Evolutionary conservation across 2,888 invertebrate species (phyloP), one percentile per base, ranked within the genome.

Genomic region (Exocentrus adspersus): DNA sequence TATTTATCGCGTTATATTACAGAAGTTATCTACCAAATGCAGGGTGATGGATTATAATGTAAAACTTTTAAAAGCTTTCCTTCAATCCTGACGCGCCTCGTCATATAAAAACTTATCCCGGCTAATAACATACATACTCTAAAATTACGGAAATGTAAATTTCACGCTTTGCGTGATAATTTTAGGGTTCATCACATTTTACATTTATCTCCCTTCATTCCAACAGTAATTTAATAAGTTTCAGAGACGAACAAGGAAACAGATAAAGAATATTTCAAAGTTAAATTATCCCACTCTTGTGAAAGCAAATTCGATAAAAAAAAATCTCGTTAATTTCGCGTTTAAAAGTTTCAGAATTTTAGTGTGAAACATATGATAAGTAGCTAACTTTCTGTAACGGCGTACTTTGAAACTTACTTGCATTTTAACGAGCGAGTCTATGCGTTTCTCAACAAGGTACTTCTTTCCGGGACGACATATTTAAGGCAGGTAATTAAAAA

Each of bases 361-460:
- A 54, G 24, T 10, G 54, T 54, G 28, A 43, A 28, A 42, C 43
- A 43, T 54, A 43, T 45, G 54, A 54, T 54, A 54, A 54, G 54
- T 54, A 45, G 54, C 43, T n/a, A 54, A 53, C 6, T 53, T 42
- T 53, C 19, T 19, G 16, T 51, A 51, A 37, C 37, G 30, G 9
- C n/a, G 17, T 7, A 51, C 2, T 51, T 32, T 5, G 24, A 37
- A 51, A 19, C 12, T 51, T 51, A 6, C 32, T 20, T 28, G 30
- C 20, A 20, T 19, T 51, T 20, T 20, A 45, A 20, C 45, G n/a
- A 45, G n/a, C 37, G n/a, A 37, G 5, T n/a, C n/a, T 37, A n/a
- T 5, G 2, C 4, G n/a, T 37, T n/a, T 37, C 12, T n/a, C 10
- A 37, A 14, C 12, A 37, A 37, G 5, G 14, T 5, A 12, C 14